phyloP scores from a whole-genome alignment of 2,113 vertebrate genomes.

The Dolichallabes microphthalmus region DNA sequence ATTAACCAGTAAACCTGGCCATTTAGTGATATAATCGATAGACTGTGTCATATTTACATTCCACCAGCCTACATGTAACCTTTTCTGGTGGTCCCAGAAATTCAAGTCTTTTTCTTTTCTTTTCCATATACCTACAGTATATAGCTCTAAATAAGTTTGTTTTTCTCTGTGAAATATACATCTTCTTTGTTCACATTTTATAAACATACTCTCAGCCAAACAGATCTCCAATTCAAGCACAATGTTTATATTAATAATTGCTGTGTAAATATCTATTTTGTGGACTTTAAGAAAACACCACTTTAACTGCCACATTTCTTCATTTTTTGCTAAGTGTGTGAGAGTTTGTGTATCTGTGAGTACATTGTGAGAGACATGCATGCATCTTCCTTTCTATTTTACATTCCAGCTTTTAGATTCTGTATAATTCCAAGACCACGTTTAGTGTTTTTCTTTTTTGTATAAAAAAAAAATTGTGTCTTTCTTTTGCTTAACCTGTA shows the following conservation, averaged over 20 bases:
- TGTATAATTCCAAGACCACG: conserved; percentile 27
- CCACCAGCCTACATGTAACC: conserved; percentile 22
- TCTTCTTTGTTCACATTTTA: conserved; percentile 36
- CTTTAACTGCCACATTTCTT: conserved; percentile 58
- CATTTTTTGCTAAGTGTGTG: conserved; percentile 62
- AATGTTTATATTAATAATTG: conserved; percentile 62
- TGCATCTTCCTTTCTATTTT: conserved; percentile 52
- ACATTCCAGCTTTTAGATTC: conserved; percentile 52
- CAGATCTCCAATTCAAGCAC: conserved; percentile 63
- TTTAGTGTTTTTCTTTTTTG: conserved; percentile 24
- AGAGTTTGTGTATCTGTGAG: conserved; percentile 64
- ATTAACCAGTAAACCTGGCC: conserved; percentile 8
- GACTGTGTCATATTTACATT: conserved; percentile 1
- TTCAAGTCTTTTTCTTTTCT: background rate
- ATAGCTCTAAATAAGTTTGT: conserved; percentile 38
- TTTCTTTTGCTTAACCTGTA: conserved; percentile 50
- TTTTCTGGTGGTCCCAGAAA: background rate
- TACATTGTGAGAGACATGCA: conserved; percentile 66
- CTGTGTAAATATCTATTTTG: conserved; percentile 62
- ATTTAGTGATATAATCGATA: conserved; percentile 17
- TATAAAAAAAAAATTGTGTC: conserved; percentile 1
- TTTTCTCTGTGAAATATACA: conserved; percentile 36
- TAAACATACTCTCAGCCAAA: conserved; percentile 47
- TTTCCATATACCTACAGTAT: conserved; percentile 14
- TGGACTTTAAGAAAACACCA: conserved; percentile 42